Evolutionary conservation across 1,140 invertebrate genomes (phyloP).

Genomic region (Sitophilus oryzae): DNA sequence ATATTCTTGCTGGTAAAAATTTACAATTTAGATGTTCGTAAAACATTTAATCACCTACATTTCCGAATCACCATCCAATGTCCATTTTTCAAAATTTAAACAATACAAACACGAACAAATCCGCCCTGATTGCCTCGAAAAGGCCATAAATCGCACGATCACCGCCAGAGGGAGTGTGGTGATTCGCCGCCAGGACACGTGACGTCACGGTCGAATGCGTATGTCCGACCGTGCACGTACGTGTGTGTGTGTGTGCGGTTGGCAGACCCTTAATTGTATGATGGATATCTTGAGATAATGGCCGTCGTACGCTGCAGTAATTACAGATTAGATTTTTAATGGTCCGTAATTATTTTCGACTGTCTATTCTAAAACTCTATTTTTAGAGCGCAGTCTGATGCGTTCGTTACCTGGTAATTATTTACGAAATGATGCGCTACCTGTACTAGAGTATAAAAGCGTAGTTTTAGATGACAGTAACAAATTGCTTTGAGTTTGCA

Average conservation of each 20-base stretch:
- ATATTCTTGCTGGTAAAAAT: no score
- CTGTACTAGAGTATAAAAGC: no score
- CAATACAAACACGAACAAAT: not conserved
- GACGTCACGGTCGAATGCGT: constrained; percentile 10
- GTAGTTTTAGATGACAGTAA: no score
- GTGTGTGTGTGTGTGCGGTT: constrained; percentile 8
- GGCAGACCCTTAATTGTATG: constrained; percentile 12
- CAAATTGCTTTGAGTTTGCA: no score
- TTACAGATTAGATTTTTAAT: constrained; percentile 12
- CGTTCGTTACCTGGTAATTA: no score
- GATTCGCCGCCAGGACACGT: not conserved
- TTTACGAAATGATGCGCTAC: no score
- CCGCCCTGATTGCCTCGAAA: constrained; percentile 3
- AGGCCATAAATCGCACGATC: constrained; percentile 6
- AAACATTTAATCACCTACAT: no score
- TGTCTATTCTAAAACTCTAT: not conserved
- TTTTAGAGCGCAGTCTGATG: no score
- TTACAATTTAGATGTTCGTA: no score
- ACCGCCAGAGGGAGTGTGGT: not conserved
- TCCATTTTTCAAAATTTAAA: no score
- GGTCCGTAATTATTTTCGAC: constrained; percentile 8
- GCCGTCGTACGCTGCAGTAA: not conserved
- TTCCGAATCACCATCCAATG: no score
- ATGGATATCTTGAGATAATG: constrained; percentile 12
- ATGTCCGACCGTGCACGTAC: constrained; percentile 6